Conservation (phyloP, 2,888 invertebrate genomes). For the Nomada hirtipes region DNA sequence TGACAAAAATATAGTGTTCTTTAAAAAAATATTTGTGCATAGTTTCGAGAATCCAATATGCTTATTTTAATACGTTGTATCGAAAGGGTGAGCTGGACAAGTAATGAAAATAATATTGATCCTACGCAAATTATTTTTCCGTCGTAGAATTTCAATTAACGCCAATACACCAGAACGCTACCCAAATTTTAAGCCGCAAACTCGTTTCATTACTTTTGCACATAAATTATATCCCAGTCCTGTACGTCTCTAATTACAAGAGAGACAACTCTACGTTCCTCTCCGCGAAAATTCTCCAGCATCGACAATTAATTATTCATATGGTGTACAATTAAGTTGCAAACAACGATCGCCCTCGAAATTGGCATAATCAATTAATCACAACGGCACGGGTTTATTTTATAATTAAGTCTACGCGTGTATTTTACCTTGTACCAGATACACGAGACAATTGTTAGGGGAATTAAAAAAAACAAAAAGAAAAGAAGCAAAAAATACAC, state of each 20-base stretch:
- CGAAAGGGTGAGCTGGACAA: no score
- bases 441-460: background rate
- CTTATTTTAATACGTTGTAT: no score
- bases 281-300: background rate
- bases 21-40: no score
- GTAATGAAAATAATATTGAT: no score
- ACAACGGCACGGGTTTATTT: background rate
- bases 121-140: no score
- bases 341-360: constrained; percentile 10
- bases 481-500: constrained; percentile 6
- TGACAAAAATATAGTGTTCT: no score
- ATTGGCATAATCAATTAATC: background rate
- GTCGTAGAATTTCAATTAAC: no score
- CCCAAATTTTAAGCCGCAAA: no score
- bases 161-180: no score
- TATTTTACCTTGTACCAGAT: background rate
- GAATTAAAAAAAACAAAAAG: constrained; percentile 8
- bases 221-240: background rate
- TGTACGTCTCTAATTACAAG: background rate
- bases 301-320: constrained; percentile 1
- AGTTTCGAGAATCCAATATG: no score
- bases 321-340: background rate
- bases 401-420: no score
- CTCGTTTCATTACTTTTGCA: no score
- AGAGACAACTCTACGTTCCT: background rate